A percentile compares a stretch with the other conserved stretches of the same genome.
phyloP scores from a whole-genome alignment of 2,113 vertebrate species.

The Carollia perspicillata region DNA sequence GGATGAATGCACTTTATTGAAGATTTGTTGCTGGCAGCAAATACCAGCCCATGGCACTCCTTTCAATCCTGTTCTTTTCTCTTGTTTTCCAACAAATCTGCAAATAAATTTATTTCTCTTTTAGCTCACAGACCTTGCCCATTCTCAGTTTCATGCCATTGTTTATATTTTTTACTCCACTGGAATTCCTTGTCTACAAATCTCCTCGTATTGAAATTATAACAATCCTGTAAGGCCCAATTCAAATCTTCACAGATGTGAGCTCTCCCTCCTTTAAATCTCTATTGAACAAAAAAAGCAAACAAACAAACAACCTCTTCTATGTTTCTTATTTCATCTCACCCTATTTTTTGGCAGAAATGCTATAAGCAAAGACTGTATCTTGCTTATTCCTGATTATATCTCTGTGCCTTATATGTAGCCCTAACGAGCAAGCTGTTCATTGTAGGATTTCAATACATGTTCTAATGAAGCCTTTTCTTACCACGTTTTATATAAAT shows the following conservation, averaged over 20 bases:
- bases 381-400: conserved; percentile 75
- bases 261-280: neutral
- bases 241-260: conserved; percentile 65
- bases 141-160: conserved; percentile 39
- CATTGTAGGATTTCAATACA: conserved; percentile 75
- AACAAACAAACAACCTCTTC: neutral
- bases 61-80: neutral
- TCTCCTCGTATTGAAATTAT: conserved; percentile 48
- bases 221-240: conserved; percentile 54
- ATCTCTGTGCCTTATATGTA: conserved; percentile 64
- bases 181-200: conserved; percentile 28
- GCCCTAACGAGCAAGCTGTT: conserved; percentile 77
- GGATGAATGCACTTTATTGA: neutral
- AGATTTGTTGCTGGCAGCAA: neutral
- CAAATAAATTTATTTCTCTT: conserved; percentile 24
- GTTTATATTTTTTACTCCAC: conserved; percentile 40
- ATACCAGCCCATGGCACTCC: neutral
- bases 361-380: conserved; percentile 57
- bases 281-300: neutral
- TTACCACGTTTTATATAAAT: conserved; percentile 68
- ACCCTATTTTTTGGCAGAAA: conserved; percentile 62
- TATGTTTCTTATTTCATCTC: conserved; percentile 59
- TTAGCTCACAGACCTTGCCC: neutral
- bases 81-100: neutral
- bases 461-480: conserved; percentile 70